Evolutionary conservation across 2,113 vertebrate genomes (phyloP).

Genomic region (Setophaga kirtlandii): DNA sequence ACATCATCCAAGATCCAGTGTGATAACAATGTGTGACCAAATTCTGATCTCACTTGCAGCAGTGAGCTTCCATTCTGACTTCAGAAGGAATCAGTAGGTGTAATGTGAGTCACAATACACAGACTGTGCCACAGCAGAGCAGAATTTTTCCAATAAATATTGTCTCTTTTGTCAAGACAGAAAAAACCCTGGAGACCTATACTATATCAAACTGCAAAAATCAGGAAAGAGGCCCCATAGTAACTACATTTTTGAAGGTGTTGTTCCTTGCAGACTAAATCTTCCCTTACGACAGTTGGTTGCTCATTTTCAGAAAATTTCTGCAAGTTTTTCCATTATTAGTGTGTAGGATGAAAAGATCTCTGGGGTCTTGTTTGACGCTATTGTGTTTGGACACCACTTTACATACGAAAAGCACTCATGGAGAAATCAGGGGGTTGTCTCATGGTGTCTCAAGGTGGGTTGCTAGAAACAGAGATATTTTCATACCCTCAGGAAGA

Average conservation of each 20-base stretch:
- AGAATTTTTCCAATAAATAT: constrained; percentile 15
- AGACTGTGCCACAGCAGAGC: not conserved
- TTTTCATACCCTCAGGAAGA: not conserved
- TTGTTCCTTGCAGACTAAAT: not conserved
- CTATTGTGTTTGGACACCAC: not conserved
- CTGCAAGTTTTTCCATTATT: not conserved
- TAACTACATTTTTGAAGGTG: not conserved
- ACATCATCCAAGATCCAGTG: not conserved
- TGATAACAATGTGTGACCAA: not conserved
- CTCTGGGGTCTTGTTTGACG: not conserved
- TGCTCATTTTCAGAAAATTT: not conserved
- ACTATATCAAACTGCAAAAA: not conserved
- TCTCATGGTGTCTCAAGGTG: not conserved
- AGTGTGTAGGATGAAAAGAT: not conserved
- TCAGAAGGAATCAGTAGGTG: not conserved
- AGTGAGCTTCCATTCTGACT: not conserved
- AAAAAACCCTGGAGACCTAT: not conserved
- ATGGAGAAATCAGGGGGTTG: not conserved
- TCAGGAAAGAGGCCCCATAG: not conserved
- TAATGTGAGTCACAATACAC: not conserved
- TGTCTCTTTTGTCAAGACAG: not conserved
- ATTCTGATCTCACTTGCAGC: constrained; percentile 2
- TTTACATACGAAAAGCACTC: not conserved
- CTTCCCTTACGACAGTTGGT: not conserved
- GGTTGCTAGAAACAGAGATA: not conserved